Evolutionary conservation across 2,113 vertebrate species (phyloP), one percentile per base, ranked within the genome.

Genomic region (Prietella phreatophila): DNA sequence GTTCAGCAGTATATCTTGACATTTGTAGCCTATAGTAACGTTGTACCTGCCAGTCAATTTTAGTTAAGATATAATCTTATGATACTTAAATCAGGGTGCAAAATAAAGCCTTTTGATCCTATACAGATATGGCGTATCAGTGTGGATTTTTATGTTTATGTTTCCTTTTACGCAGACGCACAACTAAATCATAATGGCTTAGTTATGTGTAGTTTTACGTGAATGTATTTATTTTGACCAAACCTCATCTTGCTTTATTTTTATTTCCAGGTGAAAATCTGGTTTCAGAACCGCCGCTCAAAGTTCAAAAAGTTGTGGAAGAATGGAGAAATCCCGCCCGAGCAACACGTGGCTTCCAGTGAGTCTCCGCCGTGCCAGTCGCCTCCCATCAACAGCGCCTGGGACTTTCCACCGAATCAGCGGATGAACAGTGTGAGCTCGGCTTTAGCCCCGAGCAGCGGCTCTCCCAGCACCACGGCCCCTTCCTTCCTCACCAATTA

Each of bases 221-320:
- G 25, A 5, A 19, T 71, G 30, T 61, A 33, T n/a, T 65, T 19
- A 50, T 80, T 36, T 50, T 33, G 6, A 14, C 2, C 47, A 27
- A 69, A n/a, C 3, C 3, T 47, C 19, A 61, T 61, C 55, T 22
- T 71, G 19, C 14, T 67, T 22, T 82, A 11, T 85, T 89, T 58
- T 50, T 47, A 47, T 47, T 50, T 58, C 25, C 91, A 98, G 97
- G 96, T 98, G 84, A 98, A 98, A 94, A 98, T 98, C 91, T 98
- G 97, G 97, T 98, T 98, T 93, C 97, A 98, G 93, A 98, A 98
- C 92, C 97, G 97, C 39, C 95, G 97, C 30, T 98, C 97, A 50
- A 98, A 98, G 92, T 98, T 98, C 92, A 99, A 99, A 94, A 99
- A 99, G 94, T 95, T 99, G 95, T 99, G 98, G 98, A 99, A 99